Evolutionary conservation across 2,113 vertebrate species (phyloP).

Genomic region (Pygoscelis adeliae): DNA sequence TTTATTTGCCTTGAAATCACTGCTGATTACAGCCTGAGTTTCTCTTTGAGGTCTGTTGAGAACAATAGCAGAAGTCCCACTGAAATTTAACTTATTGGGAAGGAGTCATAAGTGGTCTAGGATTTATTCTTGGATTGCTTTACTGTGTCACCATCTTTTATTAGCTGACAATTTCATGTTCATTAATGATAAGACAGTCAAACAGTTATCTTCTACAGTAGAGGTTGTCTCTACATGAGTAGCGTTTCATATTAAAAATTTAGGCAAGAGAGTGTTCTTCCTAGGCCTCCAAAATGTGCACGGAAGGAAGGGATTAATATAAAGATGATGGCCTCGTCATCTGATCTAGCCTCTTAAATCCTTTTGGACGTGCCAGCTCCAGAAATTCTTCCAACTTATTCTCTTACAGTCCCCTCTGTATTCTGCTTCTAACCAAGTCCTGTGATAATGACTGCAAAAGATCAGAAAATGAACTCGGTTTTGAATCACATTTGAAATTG

Average conservation of each 20-base stretch:
- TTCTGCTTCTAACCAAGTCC: background rate
- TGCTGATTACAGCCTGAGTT: background rate
- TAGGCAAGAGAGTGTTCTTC: background rate
- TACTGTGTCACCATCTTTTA: background rate
- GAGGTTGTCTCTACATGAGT: background rate
- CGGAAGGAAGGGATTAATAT: constrained; percentile 7
- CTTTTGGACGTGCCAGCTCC: background rate
- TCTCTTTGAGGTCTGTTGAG: background rate
- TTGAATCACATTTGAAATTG: constrained; percentile 19
- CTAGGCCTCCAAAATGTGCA: background rate
- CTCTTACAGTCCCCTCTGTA: background rate
- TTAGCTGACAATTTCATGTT: background rate
- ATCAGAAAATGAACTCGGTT: constrained; percentile 23
- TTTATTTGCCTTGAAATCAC: background rate
- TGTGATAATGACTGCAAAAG: background rate
- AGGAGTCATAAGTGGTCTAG: background rate
- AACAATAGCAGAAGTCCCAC: background rate
- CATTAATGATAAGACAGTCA: background rate
- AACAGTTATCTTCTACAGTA: background rate
- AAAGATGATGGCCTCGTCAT: background rate
- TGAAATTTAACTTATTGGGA: background rate
- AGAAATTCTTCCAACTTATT: background rate
- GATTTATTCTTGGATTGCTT: background rate
- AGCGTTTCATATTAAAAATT: background rate
- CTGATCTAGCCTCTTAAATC: constrained; percentile 25